Conservation (phyloP, 2,797 vertebrate genomes). For the Carapus acus region DNA sequence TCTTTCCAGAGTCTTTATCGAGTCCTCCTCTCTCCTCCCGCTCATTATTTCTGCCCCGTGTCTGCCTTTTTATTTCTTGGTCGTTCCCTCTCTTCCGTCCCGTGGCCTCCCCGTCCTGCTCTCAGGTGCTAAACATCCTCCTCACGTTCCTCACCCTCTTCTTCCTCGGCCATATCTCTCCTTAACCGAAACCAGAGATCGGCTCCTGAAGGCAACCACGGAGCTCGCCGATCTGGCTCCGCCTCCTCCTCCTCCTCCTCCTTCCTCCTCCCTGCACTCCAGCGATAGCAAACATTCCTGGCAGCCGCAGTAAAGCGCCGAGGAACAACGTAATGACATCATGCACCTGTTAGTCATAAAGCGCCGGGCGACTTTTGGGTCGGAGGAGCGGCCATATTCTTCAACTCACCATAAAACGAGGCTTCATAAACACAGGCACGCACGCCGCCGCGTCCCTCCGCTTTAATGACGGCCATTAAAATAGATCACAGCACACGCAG, state of each 20-base stretch:
- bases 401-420: constrained; percentile 34
- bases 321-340: constrained; percentile 24
- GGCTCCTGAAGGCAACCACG: too few species aligned
- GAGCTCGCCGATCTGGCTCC: too few species aligned
- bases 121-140: constrained; percentile 65
- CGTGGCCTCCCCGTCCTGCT: constrained; percentile 31
- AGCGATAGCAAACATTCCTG: constrained; percentile 32
- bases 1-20: too few species aligned
- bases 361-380: not conserved
- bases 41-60: too few species aligned
- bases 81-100: constrained; percentile 11
- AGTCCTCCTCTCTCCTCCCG: too few species aligned
- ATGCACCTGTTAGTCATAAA: constrained; percentile 38
- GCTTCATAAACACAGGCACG: constrained; percentile 23
- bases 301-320: constrained; percentile 8
- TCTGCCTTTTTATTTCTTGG: too few species aligned
- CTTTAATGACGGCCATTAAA: constrained; percentile 50
- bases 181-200: constrained; percentile 52
- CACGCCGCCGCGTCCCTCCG: constrained; percentile 23
- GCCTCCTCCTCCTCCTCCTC: too few species aligned
- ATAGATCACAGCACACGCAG: constrained; percentile 35
- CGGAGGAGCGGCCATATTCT: constrained; percentile 36
- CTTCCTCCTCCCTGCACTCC: constrained; percentile 24
- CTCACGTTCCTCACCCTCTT: constrained; percentile 53
- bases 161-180: constrained; percentile 54